Evolutionary conservation across 2,888 invertebrate species (phyloP).

Genomic region (Drosophila cracens): DNA sequence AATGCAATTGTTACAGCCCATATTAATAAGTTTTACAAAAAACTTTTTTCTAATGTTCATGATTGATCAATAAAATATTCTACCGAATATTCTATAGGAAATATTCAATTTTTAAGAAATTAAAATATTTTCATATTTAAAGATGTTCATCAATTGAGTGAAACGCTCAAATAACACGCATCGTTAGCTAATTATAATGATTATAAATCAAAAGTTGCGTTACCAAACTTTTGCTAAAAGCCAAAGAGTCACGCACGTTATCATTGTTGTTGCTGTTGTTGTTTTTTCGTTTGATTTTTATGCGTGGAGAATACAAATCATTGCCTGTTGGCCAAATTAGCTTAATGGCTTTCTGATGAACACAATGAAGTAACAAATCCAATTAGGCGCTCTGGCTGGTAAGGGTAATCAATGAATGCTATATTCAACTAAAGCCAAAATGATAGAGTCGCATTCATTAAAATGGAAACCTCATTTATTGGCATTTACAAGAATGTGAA

Average conservation of each 20-base stretch:
- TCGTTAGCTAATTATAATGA: conserved; percentile 39
- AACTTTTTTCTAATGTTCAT: background rate
- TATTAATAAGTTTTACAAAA: background rate
- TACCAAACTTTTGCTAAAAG: conserved; percentile 33
- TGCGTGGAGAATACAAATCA: conserved; percentile 8
- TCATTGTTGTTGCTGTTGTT: conserved; percentile 1
- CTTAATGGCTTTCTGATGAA: conserved; percentile 49
- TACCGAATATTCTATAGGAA: background rate
- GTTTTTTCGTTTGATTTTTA: background rate
- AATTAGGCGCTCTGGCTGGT: conserved; percentile 61
- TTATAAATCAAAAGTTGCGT: conserved; percentile 34
- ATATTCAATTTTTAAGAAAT: background rate
- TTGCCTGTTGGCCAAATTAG: conserved; percentile 24
- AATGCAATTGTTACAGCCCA: background rate
- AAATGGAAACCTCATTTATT: conserved; percentile 36
- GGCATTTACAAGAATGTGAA: conserved; percentile 46
- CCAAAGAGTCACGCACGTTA: conserved; percentile 62
- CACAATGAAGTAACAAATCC: conserved; percentile 42
- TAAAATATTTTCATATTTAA: background rate
- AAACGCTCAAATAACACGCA: background rate
- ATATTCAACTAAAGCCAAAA: background rate
- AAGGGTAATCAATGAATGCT: conserved; percentile 16
- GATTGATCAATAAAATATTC: background rate
- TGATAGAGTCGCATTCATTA: conserved; percentile 12
- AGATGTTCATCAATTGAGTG: background rate